These are phyloP conservation scores for Neodon shergylaensis DNA, from an alignment of 2,113 vertebrate genomes.

Conservation along the genomic window DNA sequence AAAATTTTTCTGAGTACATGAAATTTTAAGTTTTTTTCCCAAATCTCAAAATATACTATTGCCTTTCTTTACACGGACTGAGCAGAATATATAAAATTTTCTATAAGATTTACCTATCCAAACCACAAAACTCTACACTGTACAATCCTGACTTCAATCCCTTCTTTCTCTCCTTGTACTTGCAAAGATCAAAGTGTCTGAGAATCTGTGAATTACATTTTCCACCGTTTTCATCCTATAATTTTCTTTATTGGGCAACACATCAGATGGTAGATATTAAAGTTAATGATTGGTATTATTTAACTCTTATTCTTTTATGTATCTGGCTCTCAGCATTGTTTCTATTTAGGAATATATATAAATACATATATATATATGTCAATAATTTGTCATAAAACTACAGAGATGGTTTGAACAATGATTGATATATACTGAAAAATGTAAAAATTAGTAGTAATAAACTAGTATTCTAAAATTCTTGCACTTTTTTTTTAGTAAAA, in stretches of 20 bases:
- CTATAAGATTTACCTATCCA: neutral
- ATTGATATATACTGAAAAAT: neutral
- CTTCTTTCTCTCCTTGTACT: neutral
- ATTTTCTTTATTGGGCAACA: neutral
- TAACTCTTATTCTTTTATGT: neutral
- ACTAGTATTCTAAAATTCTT: neutral
- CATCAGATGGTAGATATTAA: neutral
- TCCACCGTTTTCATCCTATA: neutral
- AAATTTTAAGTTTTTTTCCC: neutral
- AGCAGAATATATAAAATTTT: neutral
- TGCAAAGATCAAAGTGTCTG: neutral
- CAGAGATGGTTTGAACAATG: neutral
- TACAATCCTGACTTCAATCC: neutral
- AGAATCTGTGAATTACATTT: neutral
- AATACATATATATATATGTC: neutral
- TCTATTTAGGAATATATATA: neutral
- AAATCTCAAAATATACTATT: neutral
- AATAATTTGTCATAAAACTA: neutral
- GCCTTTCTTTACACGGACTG: neutral
- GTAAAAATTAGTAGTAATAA: neutral
- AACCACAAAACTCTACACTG: neutral
- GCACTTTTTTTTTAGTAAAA: neutral
- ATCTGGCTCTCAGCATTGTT: neutral
- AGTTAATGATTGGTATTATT: neutral
- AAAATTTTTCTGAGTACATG: neutral